Evolutionary conservation across 2,113 vertebrate species (phyloP), one percentile per base, ranked within the genome.

Genomic region (Sus scrofa): DNA sequence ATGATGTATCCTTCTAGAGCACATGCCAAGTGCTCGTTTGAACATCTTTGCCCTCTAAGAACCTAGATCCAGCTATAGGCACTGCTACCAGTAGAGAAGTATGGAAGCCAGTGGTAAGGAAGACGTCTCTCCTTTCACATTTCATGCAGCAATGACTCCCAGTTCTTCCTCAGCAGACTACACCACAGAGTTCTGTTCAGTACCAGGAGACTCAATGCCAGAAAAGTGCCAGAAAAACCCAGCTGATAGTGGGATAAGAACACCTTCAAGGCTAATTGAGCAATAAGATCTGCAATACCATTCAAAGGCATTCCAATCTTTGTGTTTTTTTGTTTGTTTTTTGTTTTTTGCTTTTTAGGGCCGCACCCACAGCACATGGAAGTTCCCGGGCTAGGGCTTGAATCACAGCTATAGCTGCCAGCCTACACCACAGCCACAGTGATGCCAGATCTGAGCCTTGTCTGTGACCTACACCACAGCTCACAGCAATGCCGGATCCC

Each of bases 201-300:
- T 22, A 93, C 81, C 93, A 52, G 91, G 73, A 96, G 92, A 94
- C 87, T 83, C 82, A 79, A 77, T 37, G 91, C 70, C 92, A 91
- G 68, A 95, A 97, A 91, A 96, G 86, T 95, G 95, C 89, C 96
- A 92, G 27, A 94, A 92, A 92, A 95, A 96, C 95, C 97, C 97
- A 94, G 26, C 92, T 65, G 62, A 65, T 27, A 95, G 91, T 37
- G 74, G 70, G 82, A 90, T 97, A 92, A 90, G 81, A 97, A 97
- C 98, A 96, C 95, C 94, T 93, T 86, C 81, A 58, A 65, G 92
- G 92, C 97, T 97, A 95, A 96, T 60, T 98, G 93, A 97, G 95
- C 78, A 98, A 94, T 22, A 96, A 95, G 14, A 95, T 96, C 82
- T 93, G 96, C 92, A 96, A 96, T 8, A 44, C 44, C 44, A 44